Base-by-base conservation (phyloP, 2,888 invertebrate species). In the Leucozona laternaria region DNA sequence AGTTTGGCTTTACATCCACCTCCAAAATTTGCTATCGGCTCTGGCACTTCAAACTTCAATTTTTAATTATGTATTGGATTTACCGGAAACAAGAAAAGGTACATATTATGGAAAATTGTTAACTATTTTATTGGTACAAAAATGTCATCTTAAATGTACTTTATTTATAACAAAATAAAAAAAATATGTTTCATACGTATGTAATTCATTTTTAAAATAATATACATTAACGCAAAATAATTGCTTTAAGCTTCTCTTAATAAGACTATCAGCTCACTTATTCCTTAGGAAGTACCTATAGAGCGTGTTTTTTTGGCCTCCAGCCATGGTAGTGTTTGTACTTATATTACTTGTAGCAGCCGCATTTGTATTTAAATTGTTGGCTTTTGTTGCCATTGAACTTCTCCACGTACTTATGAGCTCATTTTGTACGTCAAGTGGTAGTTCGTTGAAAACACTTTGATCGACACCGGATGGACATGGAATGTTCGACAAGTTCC, bases 371-470 rank as follows among this genome's bases (percentile, higher is more conserved):
- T 57, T 76, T 6, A 79, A 70, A 55, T 70, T 79, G 15, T 60
- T 89, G 22, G 90, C 90, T 20, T 91, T 91, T n/a, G 91, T 90
- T 13, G 91, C 90, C 48, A 92, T 79, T 17, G 91, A 92, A 60
- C 89, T 91, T 68, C 91, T 90, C 95, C 95, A 96, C 90, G 95
- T 95, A n/a, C 93, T 93, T 90, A 95, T 95, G 25, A 96, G 92
- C 91, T 96, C 96, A 89, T 95, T 94, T 91, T 96, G 96, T 91
- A 96, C 93, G 66, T 96, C 95, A 34, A 94, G 92, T 0, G 96
- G 96, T 88, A 97, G 92, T 88, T 96, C 95, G 88, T 94, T 94
- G 90, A 96, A 96, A 62, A 96, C 95, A 89, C 94, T 94, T 73
- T 94, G 94, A 92, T 96, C 95, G 20, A 95, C 95, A 88, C 95